Percentiles rank a stretch among this genome's conserved stretches.
These are phyloP conservation scores for Pantherophis vulpinus DNA, from an alignment of 2,797 vertebrate genomes.

Conservation along the genomic window DNA sequence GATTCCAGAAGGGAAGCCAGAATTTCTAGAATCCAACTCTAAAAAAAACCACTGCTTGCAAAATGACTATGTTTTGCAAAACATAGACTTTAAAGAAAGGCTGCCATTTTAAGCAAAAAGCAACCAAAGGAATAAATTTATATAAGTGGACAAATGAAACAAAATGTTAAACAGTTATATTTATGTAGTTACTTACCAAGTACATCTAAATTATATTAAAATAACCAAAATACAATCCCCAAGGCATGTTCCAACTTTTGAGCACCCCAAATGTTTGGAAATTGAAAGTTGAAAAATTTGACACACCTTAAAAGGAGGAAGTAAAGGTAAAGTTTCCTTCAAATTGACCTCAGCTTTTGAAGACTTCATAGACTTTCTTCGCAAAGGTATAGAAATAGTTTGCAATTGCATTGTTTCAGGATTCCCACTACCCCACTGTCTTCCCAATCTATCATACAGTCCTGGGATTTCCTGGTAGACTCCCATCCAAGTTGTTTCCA, in stretches of 20 bases:
- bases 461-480: not conserved
- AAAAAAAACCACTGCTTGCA: not conserved
- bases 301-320: not conserved
- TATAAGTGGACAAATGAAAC: too few species aligned
- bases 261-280: too few species aligned
- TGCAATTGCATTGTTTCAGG: not conserved
- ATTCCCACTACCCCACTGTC: not conserved
- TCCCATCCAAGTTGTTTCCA: not conserved
- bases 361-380: not conserved
- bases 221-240: too few species aligned
- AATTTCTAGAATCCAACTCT: not conserved
- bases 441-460: not conserved
- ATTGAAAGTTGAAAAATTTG: too few species aligned
- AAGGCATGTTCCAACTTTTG: too few species aligned
- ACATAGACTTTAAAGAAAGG: not conserved
- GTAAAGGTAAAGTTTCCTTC: not conserved
- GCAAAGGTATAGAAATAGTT: not conserved
- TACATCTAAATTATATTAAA: too few species aligned
- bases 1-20: not conserved
- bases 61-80: not conserved
- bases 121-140: not conserved
- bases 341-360: not conserved
- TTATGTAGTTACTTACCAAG: too few species aligned
- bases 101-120: not conserved
- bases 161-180: too few species aligned